phyloP scores from a whole-genome alignment of 2,113 vertebrate genomes.

The Vulpes vulpes region DNA sequence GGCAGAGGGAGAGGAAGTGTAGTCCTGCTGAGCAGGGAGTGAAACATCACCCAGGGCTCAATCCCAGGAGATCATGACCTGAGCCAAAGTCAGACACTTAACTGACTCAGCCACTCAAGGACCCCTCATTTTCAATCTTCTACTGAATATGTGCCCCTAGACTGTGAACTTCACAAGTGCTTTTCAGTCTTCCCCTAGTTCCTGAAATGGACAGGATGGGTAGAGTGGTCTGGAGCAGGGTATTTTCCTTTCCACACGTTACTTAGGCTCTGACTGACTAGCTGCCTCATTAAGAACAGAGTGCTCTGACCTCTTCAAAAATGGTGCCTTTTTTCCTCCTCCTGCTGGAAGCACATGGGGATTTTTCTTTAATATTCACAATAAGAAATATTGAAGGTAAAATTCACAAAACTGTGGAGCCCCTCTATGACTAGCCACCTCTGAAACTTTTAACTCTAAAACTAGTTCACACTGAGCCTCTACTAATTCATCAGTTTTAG shows the following conservation, averaged over 20 bases:
- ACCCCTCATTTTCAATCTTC: background rate
- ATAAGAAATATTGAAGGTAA: background rate
- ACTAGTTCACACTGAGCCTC: background rate
- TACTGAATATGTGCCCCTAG: background rate
- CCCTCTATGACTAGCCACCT: background rate
- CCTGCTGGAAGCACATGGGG: background rate
- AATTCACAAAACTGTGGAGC: background rate
- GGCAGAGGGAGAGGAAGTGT: background rate
- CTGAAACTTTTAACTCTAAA: background rate
- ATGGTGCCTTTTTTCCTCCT: background rate
- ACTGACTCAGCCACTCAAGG: background rate
- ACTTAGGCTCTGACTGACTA: background rate
- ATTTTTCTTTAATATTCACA: background rate
- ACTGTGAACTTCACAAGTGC: background rate
- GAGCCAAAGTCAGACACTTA: background rate
- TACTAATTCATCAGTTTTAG: background rate
- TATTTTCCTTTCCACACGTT: background rate
- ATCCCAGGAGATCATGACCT: background rate
- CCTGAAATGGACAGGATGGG: background rate
- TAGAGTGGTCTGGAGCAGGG: background rate
- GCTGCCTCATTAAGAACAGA: background rate
- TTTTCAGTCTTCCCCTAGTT: background rate
- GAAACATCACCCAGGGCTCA: rapidly evolving
- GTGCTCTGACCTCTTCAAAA: background rate
- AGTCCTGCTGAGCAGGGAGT: background rate